These are phyloP conservation scores for Ellobius talpinus DNA, from an alignment of 2,113 vertebrate species.

Conservation along the genomic window DNA sequence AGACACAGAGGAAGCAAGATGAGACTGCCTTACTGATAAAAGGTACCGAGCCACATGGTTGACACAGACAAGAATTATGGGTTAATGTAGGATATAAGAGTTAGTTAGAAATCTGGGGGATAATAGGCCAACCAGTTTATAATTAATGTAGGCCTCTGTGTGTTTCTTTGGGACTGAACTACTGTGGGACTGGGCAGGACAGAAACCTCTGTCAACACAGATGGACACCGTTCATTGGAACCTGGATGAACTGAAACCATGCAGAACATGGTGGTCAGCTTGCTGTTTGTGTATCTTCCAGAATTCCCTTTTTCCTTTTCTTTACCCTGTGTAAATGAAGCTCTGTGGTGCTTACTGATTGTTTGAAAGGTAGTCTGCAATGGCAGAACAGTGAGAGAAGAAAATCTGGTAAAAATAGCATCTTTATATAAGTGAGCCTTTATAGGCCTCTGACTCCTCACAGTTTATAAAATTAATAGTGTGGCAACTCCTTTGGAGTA, in stretches of 20 bases:
- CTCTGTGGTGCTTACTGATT: neutral
- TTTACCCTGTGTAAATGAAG: neutral
- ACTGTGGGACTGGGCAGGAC: no score
- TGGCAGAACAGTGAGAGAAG: neutral
- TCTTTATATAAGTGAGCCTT: neutral
- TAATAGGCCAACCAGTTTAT: no score
- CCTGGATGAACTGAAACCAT: neutral
- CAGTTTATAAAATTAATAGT: neutral
- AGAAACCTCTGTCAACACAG: no score
- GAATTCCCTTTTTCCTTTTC: neutral
- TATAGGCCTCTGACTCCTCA: neutral
- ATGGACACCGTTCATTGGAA: neutral
- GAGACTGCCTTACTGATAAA: no score
- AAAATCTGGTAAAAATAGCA: neutral
- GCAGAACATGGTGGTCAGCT: neutral
- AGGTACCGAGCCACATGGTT: no score
- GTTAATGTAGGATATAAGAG: no score
- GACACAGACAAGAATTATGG: no score
- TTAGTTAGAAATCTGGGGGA: no score
- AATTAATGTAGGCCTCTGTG: no score
- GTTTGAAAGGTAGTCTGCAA: slow-evolving; percentile 4
- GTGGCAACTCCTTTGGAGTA: accelerated
- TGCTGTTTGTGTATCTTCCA: neutral
- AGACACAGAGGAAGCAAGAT: no score
- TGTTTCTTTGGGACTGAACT: no score